Conservation (phyloP, 2,888 invertebrate species). For the Polia nebulosa region DNA sequence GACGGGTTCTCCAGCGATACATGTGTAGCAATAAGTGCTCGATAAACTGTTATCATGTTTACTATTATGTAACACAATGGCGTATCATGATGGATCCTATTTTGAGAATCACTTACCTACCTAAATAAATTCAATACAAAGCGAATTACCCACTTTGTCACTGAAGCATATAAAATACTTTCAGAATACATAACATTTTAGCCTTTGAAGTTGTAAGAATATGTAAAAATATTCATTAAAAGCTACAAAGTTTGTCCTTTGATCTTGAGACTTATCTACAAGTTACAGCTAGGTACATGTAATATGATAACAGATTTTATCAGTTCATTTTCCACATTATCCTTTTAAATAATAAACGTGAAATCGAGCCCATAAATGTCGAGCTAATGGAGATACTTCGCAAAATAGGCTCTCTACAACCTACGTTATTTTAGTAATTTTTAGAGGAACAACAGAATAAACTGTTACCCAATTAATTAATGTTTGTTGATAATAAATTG, state of each 20-base stretch:
- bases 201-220: constrained; percentile 31
- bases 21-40: constrained; percentile 42
- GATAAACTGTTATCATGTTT: constrained; percentile 30
- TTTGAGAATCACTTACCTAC: constrained; percentile 3
- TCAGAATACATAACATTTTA: constrained; percentile 23
- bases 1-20: constrained; percentile 28
- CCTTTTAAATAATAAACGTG: constrained; percentile 21
- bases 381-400: background rate
- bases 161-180: constrained; percentile 3
- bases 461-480: background rate
- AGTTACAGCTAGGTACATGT: constrained; percentile 19
- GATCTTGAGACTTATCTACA: constrained; percentile 29
- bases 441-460: background rate
- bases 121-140: constrained; percentile 17
- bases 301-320: constrained; percentile 43
- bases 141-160: constrained; percentile 6
- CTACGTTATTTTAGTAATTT: background rate
- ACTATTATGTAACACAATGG: constrained; percentile 14
- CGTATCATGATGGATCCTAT: constrained; percentile 15
- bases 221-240: constrained; percentile 63
- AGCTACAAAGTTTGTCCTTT: constrained; percentile 40
- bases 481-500: background rate
- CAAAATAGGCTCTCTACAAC: background rate
- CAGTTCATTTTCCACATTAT: constrained; percentile 23
- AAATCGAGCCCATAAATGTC: background rate